Percentiles rank a stretch among this genome's conserved stretches.
phyloP scores from a whole-genome alignment of 1,140 invertebrate species.

The Holcopasites calliopsidis region DNA sequence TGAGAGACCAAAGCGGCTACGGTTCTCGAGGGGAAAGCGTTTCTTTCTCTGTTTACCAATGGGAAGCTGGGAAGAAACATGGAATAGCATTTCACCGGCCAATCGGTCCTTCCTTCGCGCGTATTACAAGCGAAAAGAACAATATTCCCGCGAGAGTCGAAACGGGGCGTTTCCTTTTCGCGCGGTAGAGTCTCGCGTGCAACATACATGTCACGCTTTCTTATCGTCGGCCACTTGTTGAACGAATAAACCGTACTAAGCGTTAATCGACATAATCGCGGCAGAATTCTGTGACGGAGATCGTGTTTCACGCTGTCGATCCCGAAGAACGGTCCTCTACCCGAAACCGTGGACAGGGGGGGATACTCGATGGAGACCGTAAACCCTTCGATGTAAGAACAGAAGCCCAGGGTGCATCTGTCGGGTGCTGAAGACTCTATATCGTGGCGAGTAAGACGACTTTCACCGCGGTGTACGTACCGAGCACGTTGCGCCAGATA shows the following conservation, averaged over 20 bases:
- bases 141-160: not conserved
- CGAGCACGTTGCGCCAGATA: constrained; percentile 59
- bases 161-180: not conserved
- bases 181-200: not conserved
- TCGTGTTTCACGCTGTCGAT: no score
- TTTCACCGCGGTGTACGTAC: constrained; percentile 67
- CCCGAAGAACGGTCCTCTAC: no score
- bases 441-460: constrained; percentile 58
- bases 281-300: no score
- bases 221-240: constrained; percentile 1
- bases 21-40: no score
- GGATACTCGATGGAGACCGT: constrained; percentile 5
- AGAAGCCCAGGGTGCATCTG: not conserved
- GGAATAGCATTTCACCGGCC: no score
- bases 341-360: not conserved
- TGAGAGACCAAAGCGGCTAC: no score
- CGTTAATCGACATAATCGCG: not conserved
- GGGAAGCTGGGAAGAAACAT: no score
- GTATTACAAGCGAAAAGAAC: no score
- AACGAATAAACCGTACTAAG: not conserved
- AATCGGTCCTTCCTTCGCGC: no score
- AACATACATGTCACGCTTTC: constrained; percentile 13
- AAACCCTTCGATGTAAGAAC: constrained; percentile 1
- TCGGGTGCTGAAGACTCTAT: constrained; percentile 47
- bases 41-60: no score